Evolutionary conservation across 1,140 invertebrate species (phyloP), one percentile per base, ranked within the genome.

Genomic region (Neomicropteryx cornuta): DNA sequence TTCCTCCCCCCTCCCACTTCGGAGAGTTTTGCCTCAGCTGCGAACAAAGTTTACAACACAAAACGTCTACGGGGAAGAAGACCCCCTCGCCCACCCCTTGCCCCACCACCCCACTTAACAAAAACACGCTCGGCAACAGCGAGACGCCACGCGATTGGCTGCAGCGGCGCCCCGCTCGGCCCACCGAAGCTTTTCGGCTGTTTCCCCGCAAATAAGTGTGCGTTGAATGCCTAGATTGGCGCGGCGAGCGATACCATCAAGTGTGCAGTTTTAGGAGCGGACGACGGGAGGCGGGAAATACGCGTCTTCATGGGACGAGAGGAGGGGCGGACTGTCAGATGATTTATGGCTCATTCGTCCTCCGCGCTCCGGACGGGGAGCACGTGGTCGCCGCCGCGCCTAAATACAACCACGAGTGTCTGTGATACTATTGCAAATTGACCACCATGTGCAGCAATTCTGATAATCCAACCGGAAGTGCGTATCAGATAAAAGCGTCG

Each of bases 401-500:
- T n/a, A 8, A n/a, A 18, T 19, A 11, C 13, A 30, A 30, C 17
- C 28, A 30, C 8, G 18, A n/a, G n/a, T 8, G 23, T 27, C n/a
- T 37, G 5, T 8, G 13, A 13, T 10, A 32, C 5, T 40, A 5
- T 3, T 34, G 5, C 18, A 17, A 23, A 19, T 38, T n/a, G 23
- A 30, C 22, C 10, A 47, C 44, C 38, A 66, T 66, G 61, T 66
- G 62, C 43, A 66, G 59, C 45, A 64, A 64, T 51, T 57, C 61
- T 8, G 46, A 47, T 16, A 47, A 40, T 21, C 46, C 46, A 3
- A 34, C 46, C 45, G 57, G 51, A 36, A n/a, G n/a, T n/a, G n/a
- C n/a, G n/a, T n/a, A n/a, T n/a, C n/a, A n/a, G n/a, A n/a, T n/a
- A n/a, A n/a, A n/a, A n/a, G n/a, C n/a, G n/a, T n/a, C n/a, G n/a